A percentile compares a stretch with the other conserved stretches of the same genome.
phyloP scores from a whole-genome alignment of 2,113 vertebrate genomes.

The Indicator maculatus region DNA sequence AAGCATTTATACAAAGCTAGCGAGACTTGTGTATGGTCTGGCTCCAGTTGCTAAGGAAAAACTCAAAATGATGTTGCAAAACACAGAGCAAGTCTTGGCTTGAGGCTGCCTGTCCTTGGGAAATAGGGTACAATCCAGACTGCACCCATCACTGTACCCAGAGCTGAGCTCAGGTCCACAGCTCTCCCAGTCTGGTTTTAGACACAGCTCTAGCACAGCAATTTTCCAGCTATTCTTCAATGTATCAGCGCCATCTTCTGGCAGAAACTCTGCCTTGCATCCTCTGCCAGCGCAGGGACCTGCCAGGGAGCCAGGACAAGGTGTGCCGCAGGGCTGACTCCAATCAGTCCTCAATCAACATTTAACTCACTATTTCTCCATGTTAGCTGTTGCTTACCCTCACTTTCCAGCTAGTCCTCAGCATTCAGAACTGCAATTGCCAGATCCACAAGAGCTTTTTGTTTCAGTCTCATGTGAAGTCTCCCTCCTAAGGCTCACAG shows the following conservation, averaged over 20 bases:
- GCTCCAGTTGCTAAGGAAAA: not conserved
- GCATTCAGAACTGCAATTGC: not conserved
- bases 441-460: not conserved
- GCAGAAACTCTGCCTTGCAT: not conserved
- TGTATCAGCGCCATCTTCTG: slow-evolving; percentile 54
- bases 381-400: not conserved
- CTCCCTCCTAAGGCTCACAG: fast-evolving
- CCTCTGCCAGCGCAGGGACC: too few relatives aligned
- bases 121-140: fast-evolving
- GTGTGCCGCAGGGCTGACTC: not conserved
- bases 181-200: fast-evolving
- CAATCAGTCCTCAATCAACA: fast-evolving
- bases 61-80: not conserved
- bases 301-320: not conserved
- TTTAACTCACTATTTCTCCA: fast-evolving
- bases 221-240: not conserved
- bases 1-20: not conserved
- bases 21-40: not conserved
- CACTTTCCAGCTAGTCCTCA: not conserved
- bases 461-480: not conserved
- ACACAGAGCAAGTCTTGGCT: not conserved
- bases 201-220: fast-evolving
- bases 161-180: fast-evolving
- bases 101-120: fast-evolving
- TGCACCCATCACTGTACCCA: fast-evolving